Conservation (phyloP, 2,797 vertebrate species). For the Astyanax mexicanus region DNA sequence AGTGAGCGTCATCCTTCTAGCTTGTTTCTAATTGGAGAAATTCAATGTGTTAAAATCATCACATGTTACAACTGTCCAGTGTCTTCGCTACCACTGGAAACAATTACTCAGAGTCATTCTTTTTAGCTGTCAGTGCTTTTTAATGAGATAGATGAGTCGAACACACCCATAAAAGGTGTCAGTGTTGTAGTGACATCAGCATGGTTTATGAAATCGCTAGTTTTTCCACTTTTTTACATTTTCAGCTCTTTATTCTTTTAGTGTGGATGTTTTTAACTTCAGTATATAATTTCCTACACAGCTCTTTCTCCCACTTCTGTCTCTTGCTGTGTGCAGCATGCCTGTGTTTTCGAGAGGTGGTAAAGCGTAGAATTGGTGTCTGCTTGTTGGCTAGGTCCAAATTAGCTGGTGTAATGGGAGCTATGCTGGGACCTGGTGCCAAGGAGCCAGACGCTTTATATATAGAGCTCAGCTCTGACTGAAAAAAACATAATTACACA, state of each 20-base stretch:
- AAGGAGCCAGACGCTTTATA: slow-evolving; percentile 53
- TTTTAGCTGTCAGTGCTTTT: no score
- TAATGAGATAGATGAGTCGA: no score
- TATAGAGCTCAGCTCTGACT: slow-evolving; percentile 6
- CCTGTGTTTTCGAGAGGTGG: slow-evolving; percentile 3
- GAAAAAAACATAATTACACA: slow-evolving; percentile 6
- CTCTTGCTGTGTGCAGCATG: not conserved
- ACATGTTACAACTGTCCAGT: no score
- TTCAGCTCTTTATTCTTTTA: no score
- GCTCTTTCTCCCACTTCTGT: not conserved
- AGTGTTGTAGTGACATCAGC: no score
- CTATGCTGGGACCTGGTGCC: slow-evolving; percentile 31
- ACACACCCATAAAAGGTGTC: no score
- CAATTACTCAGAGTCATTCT: no score
- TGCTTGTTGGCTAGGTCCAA: slow-evolving; percentile 39
- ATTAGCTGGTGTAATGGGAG: slow-evolving; percentile 57
- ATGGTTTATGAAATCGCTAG: not conserved
- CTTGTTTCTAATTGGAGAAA: no score
- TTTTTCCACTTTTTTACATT: not conserved
- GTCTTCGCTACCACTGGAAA: no score
- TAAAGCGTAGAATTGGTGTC: slow-evolving; percentile 26
- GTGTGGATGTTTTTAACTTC: not conserved
- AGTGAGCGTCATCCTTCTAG: no score
- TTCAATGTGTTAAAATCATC: no score
- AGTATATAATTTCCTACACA: not conserved